These are phyloP conservation scores for Gymnopithys bicolor DNA, from an alignment of 2,797 vertebrate species.

Conservation along the genomic window DNA sequence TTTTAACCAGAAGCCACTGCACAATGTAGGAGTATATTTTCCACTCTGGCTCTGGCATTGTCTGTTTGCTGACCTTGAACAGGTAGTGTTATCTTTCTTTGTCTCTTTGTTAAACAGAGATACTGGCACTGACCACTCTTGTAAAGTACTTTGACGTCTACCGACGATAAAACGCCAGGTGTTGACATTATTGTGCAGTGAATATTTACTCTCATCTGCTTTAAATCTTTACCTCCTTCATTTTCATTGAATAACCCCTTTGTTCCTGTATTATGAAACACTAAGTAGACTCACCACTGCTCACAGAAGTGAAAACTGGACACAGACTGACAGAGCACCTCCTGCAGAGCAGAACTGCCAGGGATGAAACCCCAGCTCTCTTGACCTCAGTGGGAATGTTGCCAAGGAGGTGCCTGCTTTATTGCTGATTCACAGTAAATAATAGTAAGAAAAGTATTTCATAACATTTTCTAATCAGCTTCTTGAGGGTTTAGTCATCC, in stretches of 20 bases:
- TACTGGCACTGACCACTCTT: neutral
- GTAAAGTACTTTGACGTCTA: neutral
- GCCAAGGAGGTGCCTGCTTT: neutral
- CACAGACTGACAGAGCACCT: neutral
- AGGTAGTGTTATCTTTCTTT: neutral
- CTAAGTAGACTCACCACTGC: neutral
- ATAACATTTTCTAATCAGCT: neutral
- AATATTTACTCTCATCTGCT: conserved; percentile 37
- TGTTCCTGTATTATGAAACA: conserved; percentile 37
- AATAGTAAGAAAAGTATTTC: neutral
- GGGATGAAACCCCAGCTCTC: neutral
- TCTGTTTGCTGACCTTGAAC: neutral
- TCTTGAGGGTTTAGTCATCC: conserved; percentile 32
- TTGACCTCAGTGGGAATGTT: neutral
- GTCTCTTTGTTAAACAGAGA: neutral
- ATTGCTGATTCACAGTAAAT: conserved; percentile 20
- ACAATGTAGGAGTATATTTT: neutral
- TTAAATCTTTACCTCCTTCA: conserved; percentile 21
- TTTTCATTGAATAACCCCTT: conserved; percentile 44
- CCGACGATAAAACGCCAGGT: neutral
- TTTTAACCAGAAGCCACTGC: conserved; percentile 14
- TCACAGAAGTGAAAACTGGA: conserved; percentile 1
- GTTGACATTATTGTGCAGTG: neutral
- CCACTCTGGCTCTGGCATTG: neutral
- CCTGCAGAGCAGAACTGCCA: neutral